phyloP scores from a whole-genome alignment of 2,113 vertebrate species.

The Podocnemis expansa region DNA sequence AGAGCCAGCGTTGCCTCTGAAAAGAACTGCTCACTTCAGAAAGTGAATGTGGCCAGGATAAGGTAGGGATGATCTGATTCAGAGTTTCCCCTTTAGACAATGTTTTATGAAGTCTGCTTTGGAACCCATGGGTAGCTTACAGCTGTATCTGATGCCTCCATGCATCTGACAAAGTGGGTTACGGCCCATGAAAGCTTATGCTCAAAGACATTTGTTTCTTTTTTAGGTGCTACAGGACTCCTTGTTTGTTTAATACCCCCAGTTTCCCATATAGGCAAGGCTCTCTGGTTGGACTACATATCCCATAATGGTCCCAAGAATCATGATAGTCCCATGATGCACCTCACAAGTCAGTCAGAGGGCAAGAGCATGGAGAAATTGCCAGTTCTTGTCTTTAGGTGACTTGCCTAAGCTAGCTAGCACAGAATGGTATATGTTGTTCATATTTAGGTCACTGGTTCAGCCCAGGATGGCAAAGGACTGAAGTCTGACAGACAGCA shows the following conservation, averaged over 20 bases:
- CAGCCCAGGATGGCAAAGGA: neutral
- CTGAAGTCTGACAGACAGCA: neutral
- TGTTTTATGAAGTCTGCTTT: neutral
- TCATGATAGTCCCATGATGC: too few species aligned
- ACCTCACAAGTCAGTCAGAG: too few species aligned
- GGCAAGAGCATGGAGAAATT: neutral
- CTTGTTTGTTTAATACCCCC: neutral
- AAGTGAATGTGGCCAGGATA: fast-evolving
- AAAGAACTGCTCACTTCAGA: neutral
- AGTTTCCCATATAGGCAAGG: neutral
- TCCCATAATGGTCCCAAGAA: too few species aligned
- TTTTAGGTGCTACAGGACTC: too few species aligned
- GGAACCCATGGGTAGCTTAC: neutral
- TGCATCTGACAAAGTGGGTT: too few species aligned
- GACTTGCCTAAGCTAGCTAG: neutral
- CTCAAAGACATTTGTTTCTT: too few species aligned
- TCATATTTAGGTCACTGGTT: neutral
- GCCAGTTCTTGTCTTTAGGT: neutral
- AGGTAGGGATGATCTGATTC: neutral
- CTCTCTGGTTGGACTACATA: neutral
- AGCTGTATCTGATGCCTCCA: neutral
- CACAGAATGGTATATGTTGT: neutral
- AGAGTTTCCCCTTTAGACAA: neutral
- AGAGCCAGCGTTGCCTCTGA: neutral
- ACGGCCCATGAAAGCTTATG: too few species aligned